Evolutionary conservation across 2,888 invertebrate species (phyloP), one percentile per base, ranked within the genome.

Genomic region (Parochlus steinenii): DNA sequence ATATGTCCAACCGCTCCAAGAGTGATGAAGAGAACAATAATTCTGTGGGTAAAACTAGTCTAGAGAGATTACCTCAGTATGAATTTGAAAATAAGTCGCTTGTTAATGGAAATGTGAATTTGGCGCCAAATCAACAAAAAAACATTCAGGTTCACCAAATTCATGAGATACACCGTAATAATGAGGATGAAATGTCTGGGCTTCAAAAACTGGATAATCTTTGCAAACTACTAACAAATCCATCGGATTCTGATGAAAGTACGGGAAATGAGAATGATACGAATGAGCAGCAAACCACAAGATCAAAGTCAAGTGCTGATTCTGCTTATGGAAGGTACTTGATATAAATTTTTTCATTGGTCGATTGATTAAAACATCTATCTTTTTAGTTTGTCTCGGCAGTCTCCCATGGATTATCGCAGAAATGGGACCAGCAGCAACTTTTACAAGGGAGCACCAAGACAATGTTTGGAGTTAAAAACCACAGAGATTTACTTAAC

Each of bases 251-350:
- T 1, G 58, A 58, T 47, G 57, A 58, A 24, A 41, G 54, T 18
- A 56, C 55, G 40, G 57, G 57, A 36, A 42, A 54, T 15, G 57
- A 58, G 41, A 50, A 51, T 24, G 55, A 53, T 48, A 51, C 53
- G 20, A 36, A 6, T 20, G 39, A 31, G 35, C 26, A 36, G 23
- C 30, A 6, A 48, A 48, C 30, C 4, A 36, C 12, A 14, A 26
- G 27, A 39, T 53, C 56, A 4, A 58, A 58, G 41, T 47, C 53
- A 6, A 58, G 56, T 40, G 66, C 70, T 18, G 83, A 83, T 58
- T 83, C 83, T 18, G 83, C 83, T 36, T 83, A 83, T 61, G 80
- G 80, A 69, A 83, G 83, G 83, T 83, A 63, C 61, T 33, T 12
- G 17, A 10, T 22, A 11, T 23, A 24, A 15, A 24, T 17, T 32